Base-by-base conservation (phyloP, 2,888 invertebrate species). In the Phaedon cochleariae region DNA sequence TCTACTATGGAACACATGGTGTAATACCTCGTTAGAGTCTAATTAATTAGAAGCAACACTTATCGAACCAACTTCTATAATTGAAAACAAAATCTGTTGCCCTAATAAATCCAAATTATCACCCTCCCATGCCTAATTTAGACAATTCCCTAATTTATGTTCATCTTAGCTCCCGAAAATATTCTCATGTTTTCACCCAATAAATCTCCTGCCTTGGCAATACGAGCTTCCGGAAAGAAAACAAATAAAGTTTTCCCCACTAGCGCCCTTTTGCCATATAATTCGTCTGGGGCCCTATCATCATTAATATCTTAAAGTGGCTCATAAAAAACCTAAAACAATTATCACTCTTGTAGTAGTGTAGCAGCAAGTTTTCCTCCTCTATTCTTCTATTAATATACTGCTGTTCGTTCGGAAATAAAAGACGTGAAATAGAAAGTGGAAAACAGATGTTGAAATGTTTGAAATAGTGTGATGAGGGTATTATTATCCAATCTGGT, bases 221-320 rank as follows among this genome's bases (percentile, higher is more conserved):
- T 41, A n/a, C 21, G n/a, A 37, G 41, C 41, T 62, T 57, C 34
- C 26, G 57, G 58, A 53, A 22, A 58, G 52, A 65, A 61, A 61
- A 61, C 61, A 61, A 52, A 65, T 57, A 52, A 65, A 58, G 49
- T 54, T 29, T 54, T 34, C 62, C 52, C 54, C 55, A 46, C 45
- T 52, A 59, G 34, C 59, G 60, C 61, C 46, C 58, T n/a, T n/a
- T n/a, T n/a, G n/a, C 49, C 31, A 53, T 54, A 59, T 62, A 45
- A 64, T 67, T 64, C 62, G 67, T 62, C 61, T 67, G 54, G 57
- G 31, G 63, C 53, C n/a, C 64, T 64, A 69, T 70, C 70, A 65
- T 62, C 62, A 55, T 70, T 70, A 70, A 70, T 70, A 67, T 67
- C 67, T 61, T 41, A 57, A 67, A 70, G 67, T 70, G 62, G 70